Base-by-base conservation (phyloP, 2,888 invertebrate species). In the Aricia artaxerxes region DNA sequence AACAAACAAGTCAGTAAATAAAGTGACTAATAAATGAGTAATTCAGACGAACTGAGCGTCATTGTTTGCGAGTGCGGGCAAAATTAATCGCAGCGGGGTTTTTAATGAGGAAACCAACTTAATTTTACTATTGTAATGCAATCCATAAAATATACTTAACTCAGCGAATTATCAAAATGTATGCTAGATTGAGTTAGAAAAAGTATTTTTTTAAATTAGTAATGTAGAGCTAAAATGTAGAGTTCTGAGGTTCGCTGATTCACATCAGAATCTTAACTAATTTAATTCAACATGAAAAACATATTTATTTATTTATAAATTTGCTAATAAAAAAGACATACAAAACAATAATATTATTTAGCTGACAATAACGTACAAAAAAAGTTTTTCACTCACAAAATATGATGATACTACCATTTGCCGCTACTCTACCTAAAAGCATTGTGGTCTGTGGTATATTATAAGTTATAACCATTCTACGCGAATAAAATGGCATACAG, bases 21-120 rank as follows among this genome's bases (percentile, higher is more conserved):
- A 89, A 89, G 90, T 93, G 92, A 92, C 88, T 93, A 93, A 93
- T 92, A 89, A 91, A 90, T 93, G 91, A 91, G 90, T 91, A 92
- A 93, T 91, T 91, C 87, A 88, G 89, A 90, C 88, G 88, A 88
- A 88, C 87, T 88, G 85, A 87, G 85, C 87, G 87, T 89, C 88
- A 88, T 84, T 86, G 86, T 84, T 88, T 84, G 87, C 78, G 80
- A 78, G 79, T 60, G 75, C 78, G 85, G 86, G 87, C 87, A 84
- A 85, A 84, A 76, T 38, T 35, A 76, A 57, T 76, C 7, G 35
- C 76, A 57, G 75, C 73, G 24, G 73, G 35, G 24, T 61, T 69
- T 69, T 61, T 38, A 57, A 75, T 77, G 78, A 82, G 82, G 82
- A 82, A 81, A 69, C 4, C 31, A 0, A 11, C 13, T 69, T 35